A percentile compares a stretch with the other conserved stretches of the same genome.
Conservation (phyloP, 2,888 invertebrate species). For the Drosophila vallismaia region DNA sequence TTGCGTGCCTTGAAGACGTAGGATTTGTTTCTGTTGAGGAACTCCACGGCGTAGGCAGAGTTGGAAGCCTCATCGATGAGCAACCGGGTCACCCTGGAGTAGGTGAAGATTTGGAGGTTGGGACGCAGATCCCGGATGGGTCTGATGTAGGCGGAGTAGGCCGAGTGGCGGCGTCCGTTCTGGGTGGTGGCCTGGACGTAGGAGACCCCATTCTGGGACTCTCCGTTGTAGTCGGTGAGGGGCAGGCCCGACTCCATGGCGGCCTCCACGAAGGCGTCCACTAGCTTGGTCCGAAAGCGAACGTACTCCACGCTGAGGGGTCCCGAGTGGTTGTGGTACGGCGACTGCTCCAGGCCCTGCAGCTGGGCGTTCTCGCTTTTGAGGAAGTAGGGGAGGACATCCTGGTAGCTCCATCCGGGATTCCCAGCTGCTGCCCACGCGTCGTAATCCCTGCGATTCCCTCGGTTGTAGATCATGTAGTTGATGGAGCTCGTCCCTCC, state of each 20-base stretch:
- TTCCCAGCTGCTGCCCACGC: constrained; percentile 88
- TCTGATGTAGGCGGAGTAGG: constrained; percentile 87
- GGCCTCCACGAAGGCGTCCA: constrained; percentile 86
- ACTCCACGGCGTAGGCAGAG: constrained; percentile 88
- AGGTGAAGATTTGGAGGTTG: constrained; percentile 89
- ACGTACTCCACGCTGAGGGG: constrained; percentile 87
- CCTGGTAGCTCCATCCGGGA: constrained; percentile 89
- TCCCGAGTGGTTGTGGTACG: constrained; percentile 87
- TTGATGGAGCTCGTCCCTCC: constrained; percentile 87
- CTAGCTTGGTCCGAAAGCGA: constrained; percentile 85
- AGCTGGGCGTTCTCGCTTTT: constrained; percentile 85
- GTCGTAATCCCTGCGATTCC: constrained; percentile 89
- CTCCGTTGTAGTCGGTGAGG: constrained; percentile 88
- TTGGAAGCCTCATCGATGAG: constrained; percentile 87
- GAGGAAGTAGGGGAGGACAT: constrained; percentile 86
- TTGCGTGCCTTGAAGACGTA: constrained; percentile 86
- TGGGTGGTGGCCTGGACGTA: constrained; percentile 87
- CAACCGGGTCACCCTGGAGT: constrained; percentile 87
- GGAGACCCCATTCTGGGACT: constrained; percentile 87
- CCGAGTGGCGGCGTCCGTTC: constrained; percentile 87
- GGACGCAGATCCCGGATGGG: constrained; percentile 84
- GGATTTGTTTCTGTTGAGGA: constrained; percentile 84
- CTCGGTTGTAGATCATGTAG: constrained; percentile 90
- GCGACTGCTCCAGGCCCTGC: constrained; percentile 84
- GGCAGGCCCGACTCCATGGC: constrained; percentile 87